Conservation (phyloP, 2,113 vertebrate genomes). For the Pogonocichla stellata region DNA sequence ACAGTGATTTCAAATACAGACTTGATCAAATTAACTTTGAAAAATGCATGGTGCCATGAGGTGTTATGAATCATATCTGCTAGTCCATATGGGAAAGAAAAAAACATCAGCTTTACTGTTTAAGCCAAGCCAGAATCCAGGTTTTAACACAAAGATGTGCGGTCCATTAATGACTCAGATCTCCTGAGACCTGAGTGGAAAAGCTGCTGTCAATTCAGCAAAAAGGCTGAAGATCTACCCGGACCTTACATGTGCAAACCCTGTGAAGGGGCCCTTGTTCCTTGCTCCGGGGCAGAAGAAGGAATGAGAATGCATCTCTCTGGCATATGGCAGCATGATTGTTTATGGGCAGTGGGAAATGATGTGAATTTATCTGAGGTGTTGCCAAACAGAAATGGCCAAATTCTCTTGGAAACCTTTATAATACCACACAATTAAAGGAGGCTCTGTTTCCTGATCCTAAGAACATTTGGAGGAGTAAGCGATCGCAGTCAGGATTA, state of each 20-base stretch:
- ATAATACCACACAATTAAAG: not conserved
- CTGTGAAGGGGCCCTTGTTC: not conserved
- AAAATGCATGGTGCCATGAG: not conserved
- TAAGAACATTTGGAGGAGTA: not conserved
- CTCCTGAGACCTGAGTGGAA: not conserved
- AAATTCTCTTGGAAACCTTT: not conserved
- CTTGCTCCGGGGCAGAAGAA: not conserved
- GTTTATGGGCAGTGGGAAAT: not conserved
- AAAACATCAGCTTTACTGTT: not conserved
- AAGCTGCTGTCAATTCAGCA: not conserved
- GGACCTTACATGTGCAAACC: not conserved
- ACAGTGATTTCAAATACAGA: not conserved
- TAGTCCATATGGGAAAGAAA: not conserved
- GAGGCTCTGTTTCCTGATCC: not conserved
- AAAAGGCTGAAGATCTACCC: not conserved
- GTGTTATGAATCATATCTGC: not conserved
- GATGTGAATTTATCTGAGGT: not conserved
- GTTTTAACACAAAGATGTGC: not conserved
- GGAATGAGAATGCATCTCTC: not conserved
- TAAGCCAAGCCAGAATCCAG: not conserved
- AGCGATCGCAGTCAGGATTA: not conserved
- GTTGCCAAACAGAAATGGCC: not conserved
- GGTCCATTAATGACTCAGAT: not conserved
- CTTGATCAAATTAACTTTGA: not conserved
- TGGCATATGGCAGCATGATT: rapidly evolving